A percentile compares a stretch with the other conserved stretches of the same genome.
phyloP scores from a whole-genome alignment of 2,888 invertebrate species.

The Drosophila basisetae region DNA sequence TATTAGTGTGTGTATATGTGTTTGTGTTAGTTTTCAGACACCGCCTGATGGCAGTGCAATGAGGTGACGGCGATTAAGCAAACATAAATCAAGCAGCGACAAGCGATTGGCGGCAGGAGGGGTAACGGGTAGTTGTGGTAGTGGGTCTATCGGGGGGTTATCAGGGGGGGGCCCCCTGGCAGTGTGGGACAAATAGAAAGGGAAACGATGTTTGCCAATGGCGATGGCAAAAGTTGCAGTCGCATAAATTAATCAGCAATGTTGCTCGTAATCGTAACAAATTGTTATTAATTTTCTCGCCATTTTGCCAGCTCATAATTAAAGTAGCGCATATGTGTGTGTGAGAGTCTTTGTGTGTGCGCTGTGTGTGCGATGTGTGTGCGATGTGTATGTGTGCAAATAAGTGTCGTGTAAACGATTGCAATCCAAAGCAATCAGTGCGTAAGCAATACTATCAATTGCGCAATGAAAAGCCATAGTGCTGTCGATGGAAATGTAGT shows the following conservation, averaged over 20 bases:
- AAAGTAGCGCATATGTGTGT: conserved; percentile 22
- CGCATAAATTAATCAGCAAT: conserved; percentile 63
- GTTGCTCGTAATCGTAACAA: conserved; percentile 59
- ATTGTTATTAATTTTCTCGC: conserved; percentile 72
- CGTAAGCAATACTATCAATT: conserved; percentile 34
- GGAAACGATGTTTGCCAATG: conserved; percentile 27
- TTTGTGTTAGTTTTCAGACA: neutral
- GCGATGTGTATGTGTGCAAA: conserved; percentile 9
- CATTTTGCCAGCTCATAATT: conserved; percentile 59
- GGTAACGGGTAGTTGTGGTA: neutral
- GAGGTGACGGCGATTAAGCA: conserved; percentile 53
- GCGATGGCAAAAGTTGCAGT: conserved; percentile 50
- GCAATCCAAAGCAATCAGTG: conserved; percentile 70
- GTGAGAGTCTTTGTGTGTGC: neutral
- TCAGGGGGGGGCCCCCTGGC: too few species aligned
- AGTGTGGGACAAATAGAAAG: conserved; percentile 9
- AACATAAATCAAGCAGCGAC: conserved; percentile 49
- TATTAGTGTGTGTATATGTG: neutral
- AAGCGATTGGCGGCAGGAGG: neutral
- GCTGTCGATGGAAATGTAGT: neutral
- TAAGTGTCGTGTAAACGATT: conserved; percentile 62
- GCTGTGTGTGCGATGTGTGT: conserved; percentile 11
- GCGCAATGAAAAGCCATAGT: neutral
- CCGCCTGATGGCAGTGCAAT: conserved; percentile 53
- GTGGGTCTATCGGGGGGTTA: too few species aligned